These are phyloP conservation scores for Dioctria linearis DNA, from an alignment of 2,888 invertebrate species.

Conservation along the genomic window DNA sequence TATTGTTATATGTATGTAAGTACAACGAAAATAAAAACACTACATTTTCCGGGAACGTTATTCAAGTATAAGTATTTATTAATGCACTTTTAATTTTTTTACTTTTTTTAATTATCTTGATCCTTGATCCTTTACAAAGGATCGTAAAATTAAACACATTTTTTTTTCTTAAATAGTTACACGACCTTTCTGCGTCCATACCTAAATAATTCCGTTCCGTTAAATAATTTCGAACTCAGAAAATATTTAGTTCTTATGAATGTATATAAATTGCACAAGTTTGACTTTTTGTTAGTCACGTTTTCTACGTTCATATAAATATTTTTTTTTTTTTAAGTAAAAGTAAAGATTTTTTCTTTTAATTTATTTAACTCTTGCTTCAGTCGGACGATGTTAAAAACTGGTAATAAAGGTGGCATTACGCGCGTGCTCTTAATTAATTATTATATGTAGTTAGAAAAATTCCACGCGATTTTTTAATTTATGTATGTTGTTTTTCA, in stretches of 20 bases:
- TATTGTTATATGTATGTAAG: neutral
- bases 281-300: constrained; percentile 31
- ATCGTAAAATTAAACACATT: neutral
- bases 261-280: constrained; percentile 40
- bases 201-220: neutral
- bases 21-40: constrained; percentile 1
- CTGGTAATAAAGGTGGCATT: constrained; percentile 15
- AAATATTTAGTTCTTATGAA: constrained; percentile 18
- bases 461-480: constrained; percentile 12
- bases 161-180: neutral
- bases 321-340: neutral
- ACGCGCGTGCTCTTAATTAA: constrained; percentile 13
- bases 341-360: neutral
- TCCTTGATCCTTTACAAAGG: neutral
- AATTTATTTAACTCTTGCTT: constrained; percentile 31
- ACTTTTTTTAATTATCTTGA: neutral
- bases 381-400: constrained; percentile 39
- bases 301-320: constrained; percentile 28
- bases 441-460: constrained; percentile 9
- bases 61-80: neutral
- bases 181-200: neutral
- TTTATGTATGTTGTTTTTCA: neutral
- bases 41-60: constrained; percentile 6
- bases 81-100: constrained; percentile 1
- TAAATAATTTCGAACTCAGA: constrained; percentile 3